phyloP scores from a whole-genome alignment of 2,888 invertebrate species.

The Hedya salicella region DNA sequence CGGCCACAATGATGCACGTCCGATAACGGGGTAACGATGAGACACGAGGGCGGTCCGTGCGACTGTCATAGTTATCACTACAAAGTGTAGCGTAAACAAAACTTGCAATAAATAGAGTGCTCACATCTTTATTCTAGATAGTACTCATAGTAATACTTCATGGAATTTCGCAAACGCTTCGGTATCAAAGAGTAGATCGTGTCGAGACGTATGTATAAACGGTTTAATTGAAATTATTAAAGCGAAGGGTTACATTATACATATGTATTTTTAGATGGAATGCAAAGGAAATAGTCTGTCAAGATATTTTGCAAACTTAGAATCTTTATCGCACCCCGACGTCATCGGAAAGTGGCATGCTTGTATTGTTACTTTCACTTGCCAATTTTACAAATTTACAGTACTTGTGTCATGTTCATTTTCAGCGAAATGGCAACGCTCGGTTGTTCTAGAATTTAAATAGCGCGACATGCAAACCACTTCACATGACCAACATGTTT shows the following conservation, averaged over 20 bases:
- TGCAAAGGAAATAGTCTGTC: constrained; percentile 26
- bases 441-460: constrained; percentile 30
- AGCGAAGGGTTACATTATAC: not conserved
- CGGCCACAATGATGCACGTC: constrained; percentile 53
- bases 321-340: constrained; percentile 18
- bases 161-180: no score
- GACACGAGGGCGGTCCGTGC: constrained; percentile 62
- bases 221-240: not conserved
- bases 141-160: not conserved
- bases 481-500: constrained; percentile 33
- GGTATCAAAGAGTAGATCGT: no score
- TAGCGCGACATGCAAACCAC: constrained; percentile 34
- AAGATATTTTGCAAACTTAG: constrained; percentile 32
- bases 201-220: no score
- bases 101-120: constrained; percentile 38
- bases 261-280: constrained; percentile 3
- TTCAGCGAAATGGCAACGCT: constrained; percentile 43
- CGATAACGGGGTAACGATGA: constrained; percentile 50
- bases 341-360: constrained; percentile 38
- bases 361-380: constrained; percentile 60
- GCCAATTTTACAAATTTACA: constrained; percentile 45
- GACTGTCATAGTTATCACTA: constrained; percentile 58
- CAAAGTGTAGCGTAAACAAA: constrained; percentile 57
- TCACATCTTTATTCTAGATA: constrained; percentile 2
- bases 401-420: constrained; percentile 39